Evolutionary conservation across 2,888 invertebrate genomes (phyloP), one percentile per base, ranked within the genome.

Genomic region (Deilephila elpenor): DNA sequence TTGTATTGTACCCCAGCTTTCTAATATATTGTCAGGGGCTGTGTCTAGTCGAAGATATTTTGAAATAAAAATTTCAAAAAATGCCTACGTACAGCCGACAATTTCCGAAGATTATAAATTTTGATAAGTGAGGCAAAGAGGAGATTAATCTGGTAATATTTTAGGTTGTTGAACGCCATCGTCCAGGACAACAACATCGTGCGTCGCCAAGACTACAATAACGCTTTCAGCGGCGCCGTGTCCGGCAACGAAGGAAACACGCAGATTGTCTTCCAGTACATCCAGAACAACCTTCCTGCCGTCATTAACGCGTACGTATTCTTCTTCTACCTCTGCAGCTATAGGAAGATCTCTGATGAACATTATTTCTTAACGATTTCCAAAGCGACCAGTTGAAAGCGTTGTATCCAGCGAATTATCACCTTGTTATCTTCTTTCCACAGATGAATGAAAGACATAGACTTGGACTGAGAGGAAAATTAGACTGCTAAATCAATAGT

Each of bases 221-320:
- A 90, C 0, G 94, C 91, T 67, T 88, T 94, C 85, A 89, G 88
- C 73, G 86, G 93, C 0, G 95, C 96, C 2, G 95, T 95, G 59
- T 85, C 90, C 0, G 95, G 95, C 72, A 96, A 95, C 77, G 95
- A 95, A 75, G 92, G 80, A 59, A 96, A 96, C 76, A 94, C 96
- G 0, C 89, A 93, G 37, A 88, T 95, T 0, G 96, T 95, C 0
- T 95, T 96, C 76, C 77, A 89, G 0, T 96, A 95, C 82, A 91
- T 96, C 3, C 87, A 87, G 62, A 77, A 80, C 1, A 91, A 93
- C 71, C 73, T 89, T 0, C n/a, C 51, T 0, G 59, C 53, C 4
- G 86, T 93, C 17, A 80, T 73, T 5, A 51, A 11, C 1, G 92
- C 90, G 94, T 95, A 86, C 90, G 94, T 91, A 74, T 70, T 67